phyloP scores from a whole-genome alignment of 2,113 vertebrate species.

The Oryzias melastigma region DNA sequence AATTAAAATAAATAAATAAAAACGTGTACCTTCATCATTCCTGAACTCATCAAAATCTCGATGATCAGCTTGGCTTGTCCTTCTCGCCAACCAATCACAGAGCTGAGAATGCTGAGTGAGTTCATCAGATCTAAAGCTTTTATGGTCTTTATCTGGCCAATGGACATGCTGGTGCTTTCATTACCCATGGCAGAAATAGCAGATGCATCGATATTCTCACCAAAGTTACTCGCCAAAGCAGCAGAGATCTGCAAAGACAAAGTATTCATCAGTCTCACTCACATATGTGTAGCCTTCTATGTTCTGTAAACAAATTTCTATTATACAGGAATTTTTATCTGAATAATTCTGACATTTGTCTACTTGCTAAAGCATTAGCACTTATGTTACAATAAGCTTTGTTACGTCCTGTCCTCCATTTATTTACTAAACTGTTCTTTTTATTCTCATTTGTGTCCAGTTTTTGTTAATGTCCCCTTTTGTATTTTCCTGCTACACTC shows the following conservation, averaged over 20 bases:
- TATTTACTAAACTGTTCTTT: no score
- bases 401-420: no score
- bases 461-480: no score
- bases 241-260: slow-evolving; percentile 51
- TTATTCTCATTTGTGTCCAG: no score
- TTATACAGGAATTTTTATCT: no score
- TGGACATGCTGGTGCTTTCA: slow-evolving; percentile 47
- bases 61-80: slow-evolving; percentile 68
- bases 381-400: no score
- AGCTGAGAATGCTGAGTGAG: slow-evolving; percentile 38
- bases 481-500: no score
- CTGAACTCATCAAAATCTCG: slow-evolving; percentile 38
- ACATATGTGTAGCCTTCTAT: neutral
- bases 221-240: slow-evolving; percentile 61
- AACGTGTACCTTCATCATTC: slow-evolving; percentile 53
- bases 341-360: no score
- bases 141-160: slow-evolving; percentile 42
- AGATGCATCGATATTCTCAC: slow-evolving; percentile 3
- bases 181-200: slow-evolving; percentile 53
- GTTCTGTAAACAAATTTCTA: no score
- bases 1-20: neutral
- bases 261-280: neutral
- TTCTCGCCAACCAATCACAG: slow-evolving; percentile 53
- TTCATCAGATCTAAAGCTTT: slow-evolving; percentile 2
- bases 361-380: no score